Evolutionary conservation across 2,797 vertebrate genomes (phyloP), one percentile per base, ranked within the genome.

Genomic region (Vipera ursinii): DNA sequence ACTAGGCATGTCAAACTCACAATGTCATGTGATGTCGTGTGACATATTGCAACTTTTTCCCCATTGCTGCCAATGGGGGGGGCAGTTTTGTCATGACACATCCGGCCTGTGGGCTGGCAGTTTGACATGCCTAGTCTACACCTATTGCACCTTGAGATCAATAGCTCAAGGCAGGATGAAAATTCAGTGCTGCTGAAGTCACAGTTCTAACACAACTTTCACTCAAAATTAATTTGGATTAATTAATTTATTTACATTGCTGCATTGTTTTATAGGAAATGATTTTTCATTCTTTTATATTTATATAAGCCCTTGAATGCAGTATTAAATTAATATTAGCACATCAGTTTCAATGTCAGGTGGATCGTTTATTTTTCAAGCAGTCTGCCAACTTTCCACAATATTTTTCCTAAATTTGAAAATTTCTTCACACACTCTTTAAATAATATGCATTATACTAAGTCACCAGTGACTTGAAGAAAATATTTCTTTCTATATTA

Each of bases 401-500:
- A 94, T 60, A 90, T 94, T 91, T 92, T 60, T 94, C 9, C 65
- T 93, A n/a, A 89, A 53, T 93, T 93, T 95, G 61, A 91, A 93
- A 92, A 92, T 94, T 94, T 92, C 73, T 32, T 57, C 1, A 94
- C 96, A 94, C 89, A 28, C 95, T 90, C 53, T 89, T 95, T 96
- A 96, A 97, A 96, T 95, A 94, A 91, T 61, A 24, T 48, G 55
- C 90, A 93, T 95, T 89, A 96, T 93, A 6, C 78, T 32, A 32
- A 32, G 96, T 92, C 82, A 95, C 89, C 59, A 90, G 94, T 95
- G 96, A 94, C 73, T 95, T 96, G 93, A 91, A 95, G 86, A 10
- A 94, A 86, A 82, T 90, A 95, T 92, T 61, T 95, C 96, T 97
- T 97, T 96, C 92, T 57, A 95, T 95, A 96, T 92, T 96, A 97